These are phyloP conservation scores for Lampropteryx suffumata DNA, from an alignment of 2,888 invertebrate genomes.

Conservation along the genomic window DNA sequence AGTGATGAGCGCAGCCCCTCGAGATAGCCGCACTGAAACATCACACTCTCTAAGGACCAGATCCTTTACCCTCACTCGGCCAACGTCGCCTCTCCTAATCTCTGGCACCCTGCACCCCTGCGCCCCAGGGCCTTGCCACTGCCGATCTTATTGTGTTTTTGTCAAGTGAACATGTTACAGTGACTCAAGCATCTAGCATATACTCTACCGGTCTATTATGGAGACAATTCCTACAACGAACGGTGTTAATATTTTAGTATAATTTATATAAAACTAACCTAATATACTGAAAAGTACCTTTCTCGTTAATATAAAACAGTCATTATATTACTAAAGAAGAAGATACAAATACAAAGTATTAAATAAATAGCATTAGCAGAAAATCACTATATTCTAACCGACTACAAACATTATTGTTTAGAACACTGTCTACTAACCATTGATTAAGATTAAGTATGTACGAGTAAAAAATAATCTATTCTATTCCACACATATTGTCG, in stretches of 20 bases:
- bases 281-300: slow-evolving; percentile 17
- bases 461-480: slow-evolving; percentile 13
- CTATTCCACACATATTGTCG: slow-evolving; percentile 7
- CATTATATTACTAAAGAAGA: slow-evolving; percentile 27
- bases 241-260: slow-evolving; percentile 8
- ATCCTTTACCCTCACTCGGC: slow-evolving; percentile 49
- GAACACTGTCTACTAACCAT: slow-evolving; percentile 13
- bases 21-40: slow-evolving; percentile 94
- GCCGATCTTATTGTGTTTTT: slow-evolving; percentile 47
- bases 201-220: slow-evolving; percentile 55
- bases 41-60: slow-evolving; percentile 80
- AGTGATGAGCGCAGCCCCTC: slow-evolving; percentile 97
- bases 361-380: slow-evolving; percentile 31
- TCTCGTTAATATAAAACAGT: slow-evolving; percentile 13
- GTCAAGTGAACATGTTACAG: slow-evolving; percentile 56
- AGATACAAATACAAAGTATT: slow-evolving; percentile 24
- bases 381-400: slow-evolving; percentile 33
- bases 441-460: slow-evolving; percentile 6
- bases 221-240: slow-evolving; percentile 40
- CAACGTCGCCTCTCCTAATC: slow-evolving; percentile 35
- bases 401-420: slow-evolving; percentile 27
- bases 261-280: slow-evolving; percentile 20
- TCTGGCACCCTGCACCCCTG: slow-evolving; percentile 18
- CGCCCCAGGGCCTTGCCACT: slow-evolving; percentile 25
- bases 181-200: slow-evolving; percentile 60